phyloP scores from a whole-genome alignment of 2,113 vertebrate genomes.

The Passer domesticus region DNA sequence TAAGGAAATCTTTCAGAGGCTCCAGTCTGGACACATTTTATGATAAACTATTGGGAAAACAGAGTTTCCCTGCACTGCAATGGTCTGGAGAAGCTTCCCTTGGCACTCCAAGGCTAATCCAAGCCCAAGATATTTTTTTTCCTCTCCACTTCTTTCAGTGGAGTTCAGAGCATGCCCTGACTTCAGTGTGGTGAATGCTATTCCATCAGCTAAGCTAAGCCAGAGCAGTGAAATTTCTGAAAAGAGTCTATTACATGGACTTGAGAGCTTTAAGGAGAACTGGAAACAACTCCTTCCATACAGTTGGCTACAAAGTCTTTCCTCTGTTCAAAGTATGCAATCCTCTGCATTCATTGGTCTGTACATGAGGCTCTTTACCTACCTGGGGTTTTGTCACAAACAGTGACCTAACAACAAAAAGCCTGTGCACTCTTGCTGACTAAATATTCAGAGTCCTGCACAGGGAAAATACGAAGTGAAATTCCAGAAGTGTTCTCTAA shows the following conservation, averaged over 20 bases:
- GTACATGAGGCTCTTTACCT: not conserved
- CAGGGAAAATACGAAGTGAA: not conserved
- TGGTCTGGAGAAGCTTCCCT: conserved; percentile 10
- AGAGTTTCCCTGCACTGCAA: not conserved
- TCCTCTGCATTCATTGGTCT: not conserved
- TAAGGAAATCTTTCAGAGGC: conserved; percentile 45
- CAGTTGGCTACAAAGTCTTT: not conserved
- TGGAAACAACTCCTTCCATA: not conserved
- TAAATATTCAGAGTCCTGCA: not conserved
- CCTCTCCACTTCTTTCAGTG: not conserved
- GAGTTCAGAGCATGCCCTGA: not conserved
- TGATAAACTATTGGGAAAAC: conserved; percentile 51
- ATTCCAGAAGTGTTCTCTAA: not conserved
- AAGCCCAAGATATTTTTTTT: not conserved
- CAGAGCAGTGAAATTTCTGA: not conserved
- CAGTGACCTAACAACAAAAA: not conserved
- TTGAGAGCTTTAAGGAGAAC: not conserved
- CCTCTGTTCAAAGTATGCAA: not conserved
- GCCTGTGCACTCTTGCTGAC: not conserved
- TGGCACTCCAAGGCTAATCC: not conserved
- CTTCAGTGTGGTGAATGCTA: not conserved
- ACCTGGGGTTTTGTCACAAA: not conserved
- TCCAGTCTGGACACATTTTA: conserved; percentile 32
- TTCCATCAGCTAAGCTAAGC: not conserved
- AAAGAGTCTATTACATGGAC: not conserved